phyloP scores from a whole-genome alignment of 1,140 invertebrate species.

The Drosophila nasuta region DNA sequence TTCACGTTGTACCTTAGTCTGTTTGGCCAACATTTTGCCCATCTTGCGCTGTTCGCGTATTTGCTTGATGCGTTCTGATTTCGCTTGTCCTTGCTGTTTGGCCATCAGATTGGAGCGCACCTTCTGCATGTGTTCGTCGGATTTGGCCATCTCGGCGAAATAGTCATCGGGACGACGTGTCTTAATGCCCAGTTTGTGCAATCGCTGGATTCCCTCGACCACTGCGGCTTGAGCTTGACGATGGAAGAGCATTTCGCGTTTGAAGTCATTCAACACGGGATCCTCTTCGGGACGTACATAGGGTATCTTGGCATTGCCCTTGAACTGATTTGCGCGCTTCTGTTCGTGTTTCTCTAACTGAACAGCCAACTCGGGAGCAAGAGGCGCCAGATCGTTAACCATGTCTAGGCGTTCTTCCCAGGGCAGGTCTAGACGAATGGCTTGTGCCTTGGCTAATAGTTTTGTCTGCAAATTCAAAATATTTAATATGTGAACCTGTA shows the following conservation, averaged over 20 bases:
- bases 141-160: constrained; percentile 99
- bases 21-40: constrained; percentile 92
- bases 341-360: constrained; percentile 91
- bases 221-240: constrained; percentile 96
- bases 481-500: neutral
- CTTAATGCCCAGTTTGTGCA: constrained; percentile 91
- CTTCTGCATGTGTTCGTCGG: constrained; percentile 99
- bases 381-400: constrained; percentile 89
- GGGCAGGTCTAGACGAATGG: constrained; percentile 90
- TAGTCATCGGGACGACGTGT: constrained; percentile 97
- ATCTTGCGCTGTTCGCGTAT: constrained; percentile 96
- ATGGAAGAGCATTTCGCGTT: constrained; percentile 95
- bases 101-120: constrained; percentile 93
- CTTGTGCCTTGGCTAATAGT: constrained; percentile 89
- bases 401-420: constrained; percentile 95
- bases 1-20: constrained; percentile 92
- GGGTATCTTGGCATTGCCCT: constrained; percentile 89
- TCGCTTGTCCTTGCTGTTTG: constrained; percentile 93
- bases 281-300: constrained; percentile 89
- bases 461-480: constrained; percentile 85
- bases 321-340: constrained; percentile 88
- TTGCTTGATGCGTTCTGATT: constrained; percentile 95
- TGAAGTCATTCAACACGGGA: constrained; percentile 96
- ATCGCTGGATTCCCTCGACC: constrained; percentile 90
- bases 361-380: constrained; percentile 92